These are phyloP conservation scores for Buathra laborator DNA, from an alignment of 2,888 invertebrate genomes.

Conservation along the genomic window DNA sequence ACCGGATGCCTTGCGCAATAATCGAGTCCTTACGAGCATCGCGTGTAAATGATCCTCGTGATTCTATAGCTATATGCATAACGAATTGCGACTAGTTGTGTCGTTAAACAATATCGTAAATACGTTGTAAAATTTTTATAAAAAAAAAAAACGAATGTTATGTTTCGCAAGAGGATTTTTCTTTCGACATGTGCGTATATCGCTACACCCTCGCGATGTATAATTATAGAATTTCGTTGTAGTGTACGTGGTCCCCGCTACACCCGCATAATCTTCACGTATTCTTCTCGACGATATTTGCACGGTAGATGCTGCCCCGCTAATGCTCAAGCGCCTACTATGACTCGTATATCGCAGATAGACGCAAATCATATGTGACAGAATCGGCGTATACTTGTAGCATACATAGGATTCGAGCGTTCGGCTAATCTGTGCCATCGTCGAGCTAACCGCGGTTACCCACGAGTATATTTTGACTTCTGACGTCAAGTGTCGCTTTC, in stretches of 20 bases:
- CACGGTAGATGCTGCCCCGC: neutral
- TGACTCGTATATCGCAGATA: slow-evolving; percentile 20
- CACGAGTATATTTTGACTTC: slow-evolving; percentile 65
- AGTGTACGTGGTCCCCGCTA: slow-evolving; percentile 14
- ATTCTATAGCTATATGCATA: neutral
- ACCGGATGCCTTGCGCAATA: slow-evolving; percentile 20
- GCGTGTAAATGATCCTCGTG: neutral
- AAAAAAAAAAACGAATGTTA: neutral
- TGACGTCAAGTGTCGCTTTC: slow-evolving; percentile 61
- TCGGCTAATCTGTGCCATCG: slow-evolving; percentile 25
- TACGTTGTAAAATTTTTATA: neutral
- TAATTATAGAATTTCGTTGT: slow-evolving; percentile 75
- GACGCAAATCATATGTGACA: slow-evolving; percentile 34
- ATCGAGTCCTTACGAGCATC: neutral
- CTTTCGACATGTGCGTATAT: slow-evolving; percentile 44
- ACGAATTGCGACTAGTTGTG: too few relatives aligned
- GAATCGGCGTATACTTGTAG: slow-evolving; percentile 3
- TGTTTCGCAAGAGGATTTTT: neutral
- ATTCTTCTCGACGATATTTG: slow-evolving; percentile 49
- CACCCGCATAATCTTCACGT: slow-evolving; percentile 48
- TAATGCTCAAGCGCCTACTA: neutral
- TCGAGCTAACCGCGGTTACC: slow-evolving; percentile 41
- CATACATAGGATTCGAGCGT: neutral
- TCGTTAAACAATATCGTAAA: too few relatives aligned
- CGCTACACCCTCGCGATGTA: slow-evolving; percentile 69